Percentiles rank a stretch among this genome's conserved stretches.
Conservation (phyloP, 2,797 vertebrate genomes). For the Jordanella pulchra region DNA sequence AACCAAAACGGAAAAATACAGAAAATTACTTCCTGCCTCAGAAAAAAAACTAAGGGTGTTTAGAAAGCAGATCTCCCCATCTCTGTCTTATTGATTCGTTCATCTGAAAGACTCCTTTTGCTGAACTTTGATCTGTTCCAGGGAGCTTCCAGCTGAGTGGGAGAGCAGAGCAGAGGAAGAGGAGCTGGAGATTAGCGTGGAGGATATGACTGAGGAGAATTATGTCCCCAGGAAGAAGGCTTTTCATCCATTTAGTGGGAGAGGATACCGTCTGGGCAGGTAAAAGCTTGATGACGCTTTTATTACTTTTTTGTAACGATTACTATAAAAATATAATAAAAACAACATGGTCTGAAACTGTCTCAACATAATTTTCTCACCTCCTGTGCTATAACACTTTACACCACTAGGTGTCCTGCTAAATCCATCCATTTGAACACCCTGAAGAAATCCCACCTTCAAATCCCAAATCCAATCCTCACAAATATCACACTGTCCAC, state of each 20-base stretch:
- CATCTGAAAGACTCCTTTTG: slow-evolving; percentile 20
- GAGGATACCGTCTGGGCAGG: slow-evolving; percentile 93
- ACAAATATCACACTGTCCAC: slow-evolving; percentile 7
- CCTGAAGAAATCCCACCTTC: slow-evolving; percentile 8
- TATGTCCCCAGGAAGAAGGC: slow-evolving; percentile 84
- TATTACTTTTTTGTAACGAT: neutral
- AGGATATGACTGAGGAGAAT: slow-evolving; percentile 90
- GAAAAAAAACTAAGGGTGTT: slow-evolving; percentile 1
- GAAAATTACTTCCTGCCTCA: neutral
- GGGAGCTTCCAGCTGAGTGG: slow-evolving; percentile 90
- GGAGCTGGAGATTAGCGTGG: slow-evolving; percentile 91
- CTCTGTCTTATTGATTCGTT: slow-evolving; percentile 48
- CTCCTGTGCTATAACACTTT: neutral
- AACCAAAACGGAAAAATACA: too few relatives aligned
- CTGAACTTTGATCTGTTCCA: slow-evolving; percentile 63
- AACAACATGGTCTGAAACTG: neutral
- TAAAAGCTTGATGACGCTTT: slow-evolving; percentile 47
- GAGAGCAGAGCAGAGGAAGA: slow-evolving; percentile 87
- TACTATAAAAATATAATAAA: neutral
- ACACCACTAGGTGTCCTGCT: slow-evolving; percentile 75
- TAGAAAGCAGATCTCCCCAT: slow-evolving; percentile 19
- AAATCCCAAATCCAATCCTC: neutral
- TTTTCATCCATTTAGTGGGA: slow-evolving; percentile 92
- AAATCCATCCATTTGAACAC: slow-evolving; percentile 36
- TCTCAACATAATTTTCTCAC: neutral